Evolutionary conservation across 2,888 invertebrate genomes (phyloP).

Genomic region (Megalurothrips usitatus): DNA sequence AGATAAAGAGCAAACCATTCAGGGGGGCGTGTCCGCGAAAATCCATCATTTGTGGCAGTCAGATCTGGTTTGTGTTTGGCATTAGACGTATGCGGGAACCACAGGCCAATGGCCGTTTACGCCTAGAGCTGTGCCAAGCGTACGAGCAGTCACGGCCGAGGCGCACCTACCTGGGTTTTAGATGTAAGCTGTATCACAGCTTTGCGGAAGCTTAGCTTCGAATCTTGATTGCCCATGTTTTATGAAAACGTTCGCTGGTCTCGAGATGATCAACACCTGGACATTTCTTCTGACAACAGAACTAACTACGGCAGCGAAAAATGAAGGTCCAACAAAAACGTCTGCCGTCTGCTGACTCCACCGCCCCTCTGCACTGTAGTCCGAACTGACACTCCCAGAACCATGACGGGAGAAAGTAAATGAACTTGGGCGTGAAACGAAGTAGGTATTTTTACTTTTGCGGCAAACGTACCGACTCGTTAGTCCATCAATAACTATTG

Average conservation of each 20-base stretch:
- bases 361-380: too few relatives aligned
- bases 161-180: slow-evolving; percentile 76
- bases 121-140: background rate
- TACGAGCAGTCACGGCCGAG: slow-evolving; percentile 14
- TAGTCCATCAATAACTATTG: too few relatives aligned
- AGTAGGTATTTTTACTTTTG: too few relatives aligned
- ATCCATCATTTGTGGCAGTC: too few relatives aligned
- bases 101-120: slow-evolving; percentile 1
- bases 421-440: too few relatives aligned
- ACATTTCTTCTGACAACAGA: background rate
- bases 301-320: background rate
- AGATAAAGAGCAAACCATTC: too few relatives aligned
- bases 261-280: background rate
- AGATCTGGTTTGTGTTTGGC: too few relatives aligned
- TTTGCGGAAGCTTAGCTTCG: slow-evolving; percentile 95
- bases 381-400: too few relatives aligned
- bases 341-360: background rate
- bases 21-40: too few relatives aligned
- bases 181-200: slow-evolving; percentile 96
- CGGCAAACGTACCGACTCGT: too few relatives aligned
- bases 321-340: background rate
- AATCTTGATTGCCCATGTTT: slow-evolving; percentile 95
- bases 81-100: background rate
- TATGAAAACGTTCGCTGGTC: background rate
- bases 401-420: too few relatives aligned